phyloP scores from a whole-genome alignment of 2,797 vertebrate species.

The Anas georgica region DNA sequence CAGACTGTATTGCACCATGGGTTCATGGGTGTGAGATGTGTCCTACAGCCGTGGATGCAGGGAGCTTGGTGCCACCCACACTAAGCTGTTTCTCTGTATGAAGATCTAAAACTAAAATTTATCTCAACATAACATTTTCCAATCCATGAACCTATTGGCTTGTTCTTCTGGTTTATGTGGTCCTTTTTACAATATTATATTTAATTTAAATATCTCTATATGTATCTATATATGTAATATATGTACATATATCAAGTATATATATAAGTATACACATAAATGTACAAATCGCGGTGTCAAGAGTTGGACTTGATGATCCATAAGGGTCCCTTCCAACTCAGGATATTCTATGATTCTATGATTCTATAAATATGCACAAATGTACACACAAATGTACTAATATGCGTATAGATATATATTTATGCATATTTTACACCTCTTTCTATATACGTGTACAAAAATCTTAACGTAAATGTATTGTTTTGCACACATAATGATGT shows the following conservation, averaged over 20 bases:
- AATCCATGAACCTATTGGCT: rapidly evolving
- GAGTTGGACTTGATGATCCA: too few relatives aligned
- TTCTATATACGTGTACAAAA: background rate
- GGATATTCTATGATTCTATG: too few relatives aligned
- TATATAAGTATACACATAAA: too few relatives aligned
- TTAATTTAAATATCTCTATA: background rate
- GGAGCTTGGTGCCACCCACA: rapidly evolving
- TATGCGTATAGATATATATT: background rate
- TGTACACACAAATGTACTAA: too few relatives aligned
- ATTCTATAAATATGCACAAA: too few relatives aligned
- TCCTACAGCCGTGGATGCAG: rapidly evolving
- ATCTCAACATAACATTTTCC: background rate
- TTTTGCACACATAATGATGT: rapidly evolving
- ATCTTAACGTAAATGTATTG: background rate
- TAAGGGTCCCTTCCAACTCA: too few relatives aligned
- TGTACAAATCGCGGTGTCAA: too few relatives aligned
- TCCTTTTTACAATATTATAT: rapidly evolving
- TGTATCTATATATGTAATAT: background rate
- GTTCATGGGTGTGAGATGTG: rapidly evolving
- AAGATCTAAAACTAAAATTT: background rate
- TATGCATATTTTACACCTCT: background rate
- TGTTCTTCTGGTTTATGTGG: background rate
- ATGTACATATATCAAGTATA: background rate
- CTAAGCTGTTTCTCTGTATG: too few relatives aligned
- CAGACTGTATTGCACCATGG: rapidly evolving